phyloP scores from a whole-genome alignment of 2,888 invertebrate genomes.

The Chloromyia formosa region DNA sequence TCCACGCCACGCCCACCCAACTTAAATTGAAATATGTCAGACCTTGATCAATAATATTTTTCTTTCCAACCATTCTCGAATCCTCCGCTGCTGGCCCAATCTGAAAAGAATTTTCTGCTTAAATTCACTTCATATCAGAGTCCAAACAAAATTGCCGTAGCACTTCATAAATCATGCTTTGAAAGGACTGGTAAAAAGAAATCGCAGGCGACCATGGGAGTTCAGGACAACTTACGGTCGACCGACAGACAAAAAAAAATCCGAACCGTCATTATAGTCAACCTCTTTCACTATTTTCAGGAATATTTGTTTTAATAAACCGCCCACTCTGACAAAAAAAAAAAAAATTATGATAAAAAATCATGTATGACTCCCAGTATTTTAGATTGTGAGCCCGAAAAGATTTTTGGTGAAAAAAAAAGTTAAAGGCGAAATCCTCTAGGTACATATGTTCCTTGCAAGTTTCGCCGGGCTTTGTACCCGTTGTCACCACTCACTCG shows the following conservation, averaged over 20 bases:
- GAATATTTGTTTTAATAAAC: constrained; percentile 39
- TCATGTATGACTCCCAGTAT: not conserved
- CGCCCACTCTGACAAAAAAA: not conserved
- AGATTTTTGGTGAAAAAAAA: not conserved
- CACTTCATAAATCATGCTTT: constrained; percentile 40
- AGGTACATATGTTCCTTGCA: no score
- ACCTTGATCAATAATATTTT: constrained; percentile 16
- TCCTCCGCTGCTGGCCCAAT: not conserved
- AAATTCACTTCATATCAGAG: constrained; percentile 34
- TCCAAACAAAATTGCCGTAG: constrained; percentile 32
- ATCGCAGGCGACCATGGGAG: not conserved
- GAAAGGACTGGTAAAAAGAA: not conserved
- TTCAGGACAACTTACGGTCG: no score
- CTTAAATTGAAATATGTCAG: constrained; percentile 18
- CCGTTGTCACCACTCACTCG: not conserved
- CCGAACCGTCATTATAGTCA: not conserved
- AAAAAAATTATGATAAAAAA: not conserved
- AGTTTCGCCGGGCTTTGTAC: no score
- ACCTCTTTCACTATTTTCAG: constrained; percentile 26
- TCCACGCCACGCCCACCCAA: not conserved
- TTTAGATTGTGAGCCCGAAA: not conserved
- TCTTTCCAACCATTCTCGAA: not conserved
- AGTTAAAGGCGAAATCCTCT: no score
- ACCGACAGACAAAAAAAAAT: not conserved
- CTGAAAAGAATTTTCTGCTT: constrained; percentile 29